Base-by-base conservation (phyloP, 2,113 vertebrate genomes). In the Callopanchax toddi region DNA sequence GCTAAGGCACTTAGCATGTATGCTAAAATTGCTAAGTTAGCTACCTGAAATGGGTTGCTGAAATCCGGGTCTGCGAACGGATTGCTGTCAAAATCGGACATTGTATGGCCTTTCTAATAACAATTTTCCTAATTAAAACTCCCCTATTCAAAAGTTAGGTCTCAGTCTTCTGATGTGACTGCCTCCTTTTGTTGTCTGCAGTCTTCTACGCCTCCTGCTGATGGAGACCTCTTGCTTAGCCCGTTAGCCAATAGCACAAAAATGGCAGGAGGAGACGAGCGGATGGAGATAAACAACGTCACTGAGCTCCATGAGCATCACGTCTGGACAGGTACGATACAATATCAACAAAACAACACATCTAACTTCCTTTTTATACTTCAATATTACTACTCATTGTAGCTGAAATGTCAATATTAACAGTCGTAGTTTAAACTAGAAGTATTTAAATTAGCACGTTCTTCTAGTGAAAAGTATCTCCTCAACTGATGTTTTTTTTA, bases 11-110 rank as follows among this genome's bases (percentile, higher is more conserved):
- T 7, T 63, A 62, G 64, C 77, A 44, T 20, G 23, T 26, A 57
- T 71, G 79, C 79, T 75, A 80, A 46, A 23, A 44, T 56, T 43
- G 74, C 74, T 51, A 13, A 26, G 68, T 67, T 37, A 53, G 72
- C 84, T 93, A 97, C 97, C 97, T 98, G 96, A 82, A 99, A 99
- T 16, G 96, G 97, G 78, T 98, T 98, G 91, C 94, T 98, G 82
- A 98, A 94, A 89, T 98, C 96, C 79, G 96, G 97, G 76, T 99
- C 96, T 29, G 96, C 97, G 78, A 99, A 99, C 23, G 97, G 97
- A 83, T 99, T 98, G 83, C 94, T 98, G 89, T 99, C 97, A 85
- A 98, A 98, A 80, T 99, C 97, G 68, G 96, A 96, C 97, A 99
- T 99, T 68, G 65, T 80, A 11, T 44, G 64, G 75, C 66, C 72